Percentiles rank a stretch among this genome's conserved stretches.
These are phyloP conservation scores for Bombylius major DNA, from an alignment of 2,888 invertebrate genomes.

Conservation along the genomic window DNA sequence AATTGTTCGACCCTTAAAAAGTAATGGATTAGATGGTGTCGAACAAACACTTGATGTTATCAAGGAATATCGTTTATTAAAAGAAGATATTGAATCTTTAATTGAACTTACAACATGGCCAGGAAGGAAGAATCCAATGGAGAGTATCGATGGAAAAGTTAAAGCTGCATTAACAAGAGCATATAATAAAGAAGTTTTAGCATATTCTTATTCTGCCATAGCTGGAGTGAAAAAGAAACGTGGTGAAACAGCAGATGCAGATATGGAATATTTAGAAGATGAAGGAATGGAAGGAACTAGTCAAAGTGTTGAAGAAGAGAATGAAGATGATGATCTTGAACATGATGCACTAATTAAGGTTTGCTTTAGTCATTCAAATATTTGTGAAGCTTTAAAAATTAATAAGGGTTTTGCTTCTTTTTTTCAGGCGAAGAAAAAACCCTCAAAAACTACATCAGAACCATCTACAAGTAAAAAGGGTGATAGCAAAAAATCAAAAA, in stretches of 20 bases:
- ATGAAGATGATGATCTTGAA: slow-evolving; percentile 48
- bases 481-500: slow-evolving; percentile 7
- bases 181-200: slow-evolving; percentile 73
- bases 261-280: slow-evolving; percentile 31
- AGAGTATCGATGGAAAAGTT: slow-evolving; percentile 64
- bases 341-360: slow-evolving; percentile 66
- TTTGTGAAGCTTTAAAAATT: neutral
- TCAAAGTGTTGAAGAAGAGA: slow-evolving; percentile 34
- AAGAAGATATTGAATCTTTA: slow-evolving; percentile 86
- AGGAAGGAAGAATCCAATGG: slow-evolving; percentile 60
- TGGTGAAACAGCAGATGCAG: slow-evolving; percentile 32
- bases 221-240: slow-evolving; percentile 49
- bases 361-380: too few relatives aligned
- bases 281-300: slow-evolving; percentile 35
- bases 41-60: slow-evolving; percentile 56
- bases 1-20: slow-evolving; percentile 63
- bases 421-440: slow-evolving; percentile 26
- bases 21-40: slow-evolving; percentile 58
- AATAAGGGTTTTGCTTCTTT: neutral
- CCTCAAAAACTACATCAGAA: slow-evolving; percentile 21
- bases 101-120: slow-evolving; percentile 80
- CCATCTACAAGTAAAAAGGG: slow-evolving; percentile 1
- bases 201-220: slow-evolving; percentile 64
- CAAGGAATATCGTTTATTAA: slow-evolving; percentile 70
- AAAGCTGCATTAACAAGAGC: slow-evolving; percentile 88